Evolutionary conservation across 2,888 invertebrate genomes (phyloP).

Genomic region (Bimastos eiseni): DNA sequence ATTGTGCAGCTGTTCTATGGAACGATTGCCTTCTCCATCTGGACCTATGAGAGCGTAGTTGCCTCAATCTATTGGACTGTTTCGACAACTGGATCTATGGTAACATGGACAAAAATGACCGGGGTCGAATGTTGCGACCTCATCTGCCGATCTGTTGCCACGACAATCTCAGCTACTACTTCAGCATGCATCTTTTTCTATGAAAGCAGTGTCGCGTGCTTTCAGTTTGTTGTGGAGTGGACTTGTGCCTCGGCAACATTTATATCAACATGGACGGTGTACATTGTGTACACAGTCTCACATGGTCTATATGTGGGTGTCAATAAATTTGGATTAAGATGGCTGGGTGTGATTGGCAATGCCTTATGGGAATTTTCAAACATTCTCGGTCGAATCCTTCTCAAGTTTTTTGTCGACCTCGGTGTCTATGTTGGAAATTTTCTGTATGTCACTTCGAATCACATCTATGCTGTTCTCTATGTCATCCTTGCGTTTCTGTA

Average conservation of each 20-base stretch:
- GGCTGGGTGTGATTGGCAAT: slow-evolving; percentile 24
- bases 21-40: background rate
- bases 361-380: slow-evolving; percentile 21
- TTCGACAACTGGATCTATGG: background rate
- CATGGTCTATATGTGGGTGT: slow-evolving; percentile 37
- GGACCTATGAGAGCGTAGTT: slow-evolving; percentile 16
- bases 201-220: background rate
- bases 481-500: slow-evolving; percentile 41
- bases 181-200: background rate
- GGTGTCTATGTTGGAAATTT: slow-evolving; percentile 38
- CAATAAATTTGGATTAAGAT: slow-evolving; percentile 37
- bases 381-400: slow-evolving; percentile 39
- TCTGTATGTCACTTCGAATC: slow-evolving; percentile 32
- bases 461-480: slow-evolving; percentile 41
- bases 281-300: slow-evolving; percentile 22
- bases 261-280: slow-evolving; percentile 27
- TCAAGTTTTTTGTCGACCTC: slow-evolving; percentile 41
- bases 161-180: background rate
- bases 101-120: background rate
- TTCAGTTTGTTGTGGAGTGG: slow-evolving; percentile 8
- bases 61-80: slow-evolving; percentile 28
- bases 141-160: background rate
- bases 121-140: background rate
- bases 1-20: slow-evolving; percentile 21
- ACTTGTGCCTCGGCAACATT: slow-evolving; percentile 14